phyloP scores from a whole-genome alignment of 1,140 invertebrate genomes.

The Ceratosolen solmsi region DNA sequence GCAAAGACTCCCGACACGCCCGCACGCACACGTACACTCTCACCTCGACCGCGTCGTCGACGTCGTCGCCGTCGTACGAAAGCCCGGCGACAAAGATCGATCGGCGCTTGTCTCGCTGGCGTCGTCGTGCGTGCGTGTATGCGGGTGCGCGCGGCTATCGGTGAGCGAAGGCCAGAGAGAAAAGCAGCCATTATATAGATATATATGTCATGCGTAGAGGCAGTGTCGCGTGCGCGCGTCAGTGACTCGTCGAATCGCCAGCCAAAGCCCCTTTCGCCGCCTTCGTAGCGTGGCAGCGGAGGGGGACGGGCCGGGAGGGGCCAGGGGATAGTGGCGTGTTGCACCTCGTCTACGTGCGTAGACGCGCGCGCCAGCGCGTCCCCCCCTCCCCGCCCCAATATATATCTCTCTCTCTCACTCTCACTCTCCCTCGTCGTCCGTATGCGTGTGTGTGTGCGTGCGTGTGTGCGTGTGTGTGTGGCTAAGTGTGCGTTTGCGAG shows the following conservation, averaged over 20 bases:
- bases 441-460: background rate
- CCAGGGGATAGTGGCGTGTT: background rate
- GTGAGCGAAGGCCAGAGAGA: background rate
- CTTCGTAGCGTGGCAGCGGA: background rate
- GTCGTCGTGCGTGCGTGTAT: background rate
- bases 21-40: background rate
- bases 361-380: background rate
- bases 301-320: background rate
- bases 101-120: background rate
- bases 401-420: background rate
- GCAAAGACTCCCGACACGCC: background rate
- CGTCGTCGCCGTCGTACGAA: background rate
- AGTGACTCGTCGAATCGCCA: conserved; percentile 22
- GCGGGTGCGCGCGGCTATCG: background rate
- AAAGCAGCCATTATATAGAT: background rate
- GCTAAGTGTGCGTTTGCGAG: background rate
- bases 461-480: background rate
- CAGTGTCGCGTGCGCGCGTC: background rate
- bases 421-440: background rate
- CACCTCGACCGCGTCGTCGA: background rate
- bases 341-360: background rate
- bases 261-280: conserved; percentile 3
- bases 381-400: background rate
- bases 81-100: conserved; percentile 33
- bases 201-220: background rate